A percentile compares a stretch with the other conserved stretches of the same genome.
phyloP scores from a whole-genome alignment of 2,797 vertebrate genomes.

The Martes flavigula region DNA sequence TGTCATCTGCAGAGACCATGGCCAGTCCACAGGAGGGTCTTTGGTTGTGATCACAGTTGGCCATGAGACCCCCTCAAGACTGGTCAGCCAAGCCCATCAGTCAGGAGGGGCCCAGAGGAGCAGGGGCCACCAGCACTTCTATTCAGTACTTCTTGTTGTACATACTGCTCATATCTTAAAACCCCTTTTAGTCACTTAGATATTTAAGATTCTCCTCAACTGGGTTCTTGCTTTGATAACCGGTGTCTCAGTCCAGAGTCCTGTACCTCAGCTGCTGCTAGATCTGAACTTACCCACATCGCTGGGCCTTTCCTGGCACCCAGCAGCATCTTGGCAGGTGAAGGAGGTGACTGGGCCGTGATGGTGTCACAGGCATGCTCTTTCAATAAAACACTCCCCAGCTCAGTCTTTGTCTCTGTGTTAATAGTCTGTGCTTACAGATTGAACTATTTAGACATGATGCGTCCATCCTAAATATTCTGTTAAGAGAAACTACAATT shows the following conservation, averaged over 20 bases:
- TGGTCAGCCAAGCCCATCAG: background rate
- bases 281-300: background rate
- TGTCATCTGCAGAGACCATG: background rate
- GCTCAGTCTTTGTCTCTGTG: background rate
- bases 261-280: background rate
- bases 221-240: constrained; percentile 37
- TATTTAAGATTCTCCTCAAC: background rate
- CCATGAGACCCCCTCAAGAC: too few relatives aligned
- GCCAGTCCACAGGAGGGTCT: background rate
- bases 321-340: background rate
- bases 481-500: constrained; percentile 30
- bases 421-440: background rate
- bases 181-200: background rate
- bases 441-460: background rate
- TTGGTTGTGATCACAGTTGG: background rate
- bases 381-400: background rate
- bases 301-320: background rate
- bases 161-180: background rate
- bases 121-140: background rate
- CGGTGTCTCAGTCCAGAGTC: background rate
- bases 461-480: background rate
- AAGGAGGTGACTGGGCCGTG: background rate
- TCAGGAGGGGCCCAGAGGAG: background rate
- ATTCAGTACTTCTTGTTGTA: background rate
- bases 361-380: background rate